phyloP scores from a whole-genome alignment of 1,140 invertebrate genomes.

The Kradibia gibbosae region DNA sequence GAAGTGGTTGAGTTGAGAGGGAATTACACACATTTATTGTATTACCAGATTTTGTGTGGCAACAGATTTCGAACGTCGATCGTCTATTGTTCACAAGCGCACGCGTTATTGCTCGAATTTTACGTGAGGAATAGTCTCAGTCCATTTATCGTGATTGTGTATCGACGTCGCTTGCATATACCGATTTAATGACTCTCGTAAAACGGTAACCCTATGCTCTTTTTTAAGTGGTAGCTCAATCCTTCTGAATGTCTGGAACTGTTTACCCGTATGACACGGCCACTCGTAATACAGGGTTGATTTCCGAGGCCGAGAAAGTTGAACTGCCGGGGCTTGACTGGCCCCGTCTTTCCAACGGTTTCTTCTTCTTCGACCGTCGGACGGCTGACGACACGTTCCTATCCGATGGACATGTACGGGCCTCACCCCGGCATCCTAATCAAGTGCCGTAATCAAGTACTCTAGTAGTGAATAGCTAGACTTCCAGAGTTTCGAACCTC shows the following conservation, averaged over 20 bases:
- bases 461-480: too few relatives aligned
- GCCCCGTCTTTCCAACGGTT: background rate
- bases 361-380: background rate
- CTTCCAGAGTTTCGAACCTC: too few relatives aligned
- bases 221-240: background rate
- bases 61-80: slow-evolving; percentile 45
- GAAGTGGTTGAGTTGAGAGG: too few relatives aligned
- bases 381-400: too few relatives aligned
- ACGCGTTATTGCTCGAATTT: slow-evolving; percentile 47
- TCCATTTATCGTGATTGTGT: slow-evolving; percentile 36
- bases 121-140: background rate
- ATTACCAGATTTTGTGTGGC: slow-evolving; percentile 36
- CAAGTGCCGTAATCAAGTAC: too few relatives aligned
- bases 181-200: slow-evolving; percentile 46
- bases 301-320: background rate
- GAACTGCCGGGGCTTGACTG: background rate
- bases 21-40: slow-evolving; percentile 18
- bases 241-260: background rate
- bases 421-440: background rate
- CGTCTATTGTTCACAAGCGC: background rate
- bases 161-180: slow-evolving; percentile 43
- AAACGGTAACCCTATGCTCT: slow-evolving; percentile 43
- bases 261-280: background rate
- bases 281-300: background rate
- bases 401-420: background rate